These are phyloP conservation scores for Rallus limicola DNA, from an alignment of 2,113 vertebrate species.

Conservation along the genomic window DNA sequence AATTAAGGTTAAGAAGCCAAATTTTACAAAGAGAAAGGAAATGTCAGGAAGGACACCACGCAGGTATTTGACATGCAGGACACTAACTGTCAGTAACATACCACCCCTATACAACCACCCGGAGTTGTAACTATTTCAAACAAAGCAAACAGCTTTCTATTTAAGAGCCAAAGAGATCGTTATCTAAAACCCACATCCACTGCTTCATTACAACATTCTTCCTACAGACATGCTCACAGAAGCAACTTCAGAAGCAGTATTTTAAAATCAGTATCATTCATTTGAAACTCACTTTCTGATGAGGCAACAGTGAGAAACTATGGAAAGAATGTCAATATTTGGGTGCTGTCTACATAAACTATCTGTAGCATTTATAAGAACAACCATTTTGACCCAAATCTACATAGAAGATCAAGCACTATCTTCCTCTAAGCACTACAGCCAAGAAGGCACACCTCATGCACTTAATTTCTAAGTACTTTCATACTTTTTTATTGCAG, in stretches of 20 bases:
- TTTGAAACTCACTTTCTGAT: background rate
- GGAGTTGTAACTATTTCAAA: background rate
- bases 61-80: background rate
- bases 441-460: background rate
- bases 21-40: background rate
- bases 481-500: slow-evolving; percentile 87
- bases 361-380: background rate
- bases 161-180: background rate
- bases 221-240: background rate
- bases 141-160: background rate
- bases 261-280: background rate
- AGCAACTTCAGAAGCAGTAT: background rate
- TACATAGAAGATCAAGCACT: background rate
- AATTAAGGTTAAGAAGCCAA: background rate
- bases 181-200: background rate
- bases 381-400: background rate
- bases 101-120: background rate
- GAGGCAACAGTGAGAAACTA: background rate
- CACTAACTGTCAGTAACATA: background rate
- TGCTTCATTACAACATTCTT: background rate
- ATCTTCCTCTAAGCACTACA: background rate
- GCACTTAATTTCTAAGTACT: background rate
- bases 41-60: background rate
- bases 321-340: background rate
- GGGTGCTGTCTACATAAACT: background rate